Conservation (phyloP, 2,113 vertebrate species). For the Argyrosomus japonicus region DNA sequence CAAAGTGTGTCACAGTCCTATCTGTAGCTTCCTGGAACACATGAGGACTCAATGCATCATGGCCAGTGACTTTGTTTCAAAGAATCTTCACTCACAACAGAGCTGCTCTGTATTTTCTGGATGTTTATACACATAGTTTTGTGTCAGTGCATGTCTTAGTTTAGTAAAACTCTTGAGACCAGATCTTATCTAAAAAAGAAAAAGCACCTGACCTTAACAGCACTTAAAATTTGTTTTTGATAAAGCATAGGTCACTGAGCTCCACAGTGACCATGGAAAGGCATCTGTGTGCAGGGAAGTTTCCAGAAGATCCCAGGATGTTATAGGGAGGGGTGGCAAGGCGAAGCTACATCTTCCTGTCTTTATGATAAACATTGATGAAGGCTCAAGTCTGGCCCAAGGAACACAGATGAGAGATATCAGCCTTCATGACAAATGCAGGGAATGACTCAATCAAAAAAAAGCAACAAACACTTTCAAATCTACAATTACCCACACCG, state of each 20-base stretch:
- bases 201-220: not conserved
- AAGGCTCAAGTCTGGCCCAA: slow-evolving; percentile 62
- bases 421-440: slow-evolving; percentile 74
- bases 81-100: slow-evolving; percentile 13
- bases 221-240: not conserved
- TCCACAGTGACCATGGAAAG: slow-evolving; percentile 47
- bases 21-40: slow-evolving; percentile 70
- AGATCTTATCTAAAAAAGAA: not conserved
- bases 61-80: slow-evolving; percentile 19
- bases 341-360: slow-evolving; percentile 79
- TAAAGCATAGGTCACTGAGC: slow-evolving; percentile 54
- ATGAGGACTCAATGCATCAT: slow-evolving; percentile 32
- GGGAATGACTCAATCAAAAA: slow-evolving; percentile 77
- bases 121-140: not conserved
- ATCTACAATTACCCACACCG: slow-evolving; percentile 69
- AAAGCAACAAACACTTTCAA: slow-evolving; percentile 79
- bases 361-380: slow-evolving; percentile 75
- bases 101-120: not conserved
- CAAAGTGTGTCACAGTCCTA: slow-evolving; percentile 53
- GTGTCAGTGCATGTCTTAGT: not conserved
- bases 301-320: slow-evolving; percentile 80
- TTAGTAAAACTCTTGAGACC: too few species aligned
- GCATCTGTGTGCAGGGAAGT: slow-evolving; percentile 53
- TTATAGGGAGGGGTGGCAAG: slow-evolving; percentile 74
- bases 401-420: slow-evolving; percentile 76